Conservation (phyloP, 1,140 invertebrate species). For the Drosophila fuyamai region DNA sequence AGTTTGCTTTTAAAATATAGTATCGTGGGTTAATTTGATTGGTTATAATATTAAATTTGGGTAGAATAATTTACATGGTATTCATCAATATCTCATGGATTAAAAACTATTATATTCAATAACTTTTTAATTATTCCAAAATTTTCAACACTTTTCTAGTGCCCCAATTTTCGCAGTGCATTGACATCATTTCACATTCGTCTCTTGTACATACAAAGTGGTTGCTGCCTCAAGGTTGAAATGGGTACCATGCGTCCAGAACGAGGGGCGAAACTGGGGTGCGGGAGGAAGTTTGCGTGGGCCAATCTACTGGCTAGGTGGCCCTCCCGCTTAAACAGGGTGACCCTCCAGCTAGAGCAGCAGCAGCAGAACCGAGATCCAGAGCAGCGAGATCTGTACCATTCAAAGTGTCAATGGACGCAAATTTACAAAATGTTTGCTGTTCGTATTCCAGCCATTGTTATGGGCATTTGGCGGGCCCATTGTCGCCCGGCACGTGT, state of each 20-base stretch:
- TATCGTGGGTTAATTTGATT: too few species aligned
- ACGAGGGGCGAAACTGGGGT: not conserved
- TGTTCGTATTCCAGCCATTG: conserved; percentile 32
- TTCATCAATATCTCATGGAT: too few species aligned
- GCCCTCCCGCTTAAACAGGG: conserved; percentile 29
- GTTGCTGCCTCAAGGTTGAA: conserved; percentile 50
- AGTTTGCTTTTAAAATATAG: too few species aligned
- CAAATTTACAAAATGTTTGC: conserved; percentile 46
- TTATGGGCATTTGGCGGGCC: conserved; percentile 27
- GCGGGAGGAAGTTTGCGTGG: conserved; percentile 12
- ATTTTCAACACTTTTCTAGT: not conserved
- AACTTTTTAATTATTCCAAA: not conserved
- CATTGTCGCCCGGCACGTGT: conserved; percentile 40
- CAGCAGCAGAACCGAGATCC: conserved; percentile 3
- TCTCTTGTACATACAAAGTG: conserved; percentile 54
- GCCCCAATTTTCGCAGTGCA: conserved; percentile 19
- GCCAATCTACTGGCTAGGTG: conserved; percentile 16
- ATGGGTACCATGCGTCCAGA: conserved; percentile 18
- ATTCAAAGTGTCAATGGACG: conserved; percentile 41
- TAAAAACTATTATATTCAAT: too few species aligned
- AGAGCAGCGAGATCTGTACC: conserved; percentile 39
- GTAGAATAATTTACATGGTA: too few species aligned
- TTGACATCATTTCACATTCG: conserved; percentile 34
- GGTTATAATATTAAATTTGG: too few species aligned
- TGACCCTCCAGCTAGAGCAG: conserved; percentile 6